These are phyloP conservation scores for Dolichomitus sp. DNA, from an alignment of 2,888 invertebrate species.

Conservation along the genomic window DNA sequence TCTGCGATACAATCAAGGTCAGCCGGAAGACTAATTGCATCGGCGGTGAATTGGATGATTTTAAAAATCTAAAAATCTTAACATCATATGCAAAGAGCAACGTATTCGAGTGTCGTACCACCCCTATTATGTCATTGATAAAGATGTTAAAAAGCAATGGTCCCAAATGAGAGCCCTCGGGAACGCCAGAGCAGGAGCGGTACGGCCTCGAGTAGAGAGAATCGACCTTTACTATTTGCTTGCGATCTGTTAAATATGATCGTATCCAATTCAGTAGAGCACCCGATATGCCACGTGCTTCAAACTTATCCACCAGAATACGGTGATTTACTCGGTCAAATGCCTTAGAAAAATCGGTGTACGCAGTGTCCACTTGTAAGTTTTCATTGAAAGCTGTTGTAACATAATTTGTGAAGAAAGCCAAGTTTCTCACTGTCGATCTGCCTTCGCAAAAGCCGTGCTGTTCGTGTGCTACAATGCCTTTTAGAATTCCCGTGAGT, in stretches of 20 bases:
- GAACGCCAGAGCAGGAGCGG: background rate
- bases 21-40: background rate
- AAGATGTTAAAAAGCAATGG: no score
- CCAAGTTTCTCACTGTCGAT: conserved; percentile 1
- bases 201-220: background rate
- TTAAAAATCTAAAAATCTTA: no score
- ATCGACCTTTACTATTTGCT: background rate
- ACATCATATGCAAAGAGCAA: no score
- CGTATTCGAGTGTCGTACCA: no score
- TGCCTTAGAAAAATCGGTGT: background rate
- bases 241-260: background rate
- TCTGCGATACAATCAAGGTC: background rate
- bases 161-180: background rate
- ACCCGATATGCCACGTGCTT: background rate
- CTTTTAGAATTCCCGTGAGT: background rate
- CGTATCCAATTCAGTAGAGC: background rate
- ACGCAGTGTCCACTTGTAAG: background rate
- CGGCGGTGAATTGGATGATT: background rate
- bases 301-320: background rate
- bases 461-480: background rate
- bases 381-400: background rate
- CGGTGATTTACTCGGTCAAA: background rate
- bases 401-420: background rate
- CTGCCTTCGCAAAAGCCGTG: background rate
- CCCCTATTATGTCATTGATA: no score